Conservation (phyloP, 2,113 vertebrate species). For the Dromaius novaehollandiae region DNA sequence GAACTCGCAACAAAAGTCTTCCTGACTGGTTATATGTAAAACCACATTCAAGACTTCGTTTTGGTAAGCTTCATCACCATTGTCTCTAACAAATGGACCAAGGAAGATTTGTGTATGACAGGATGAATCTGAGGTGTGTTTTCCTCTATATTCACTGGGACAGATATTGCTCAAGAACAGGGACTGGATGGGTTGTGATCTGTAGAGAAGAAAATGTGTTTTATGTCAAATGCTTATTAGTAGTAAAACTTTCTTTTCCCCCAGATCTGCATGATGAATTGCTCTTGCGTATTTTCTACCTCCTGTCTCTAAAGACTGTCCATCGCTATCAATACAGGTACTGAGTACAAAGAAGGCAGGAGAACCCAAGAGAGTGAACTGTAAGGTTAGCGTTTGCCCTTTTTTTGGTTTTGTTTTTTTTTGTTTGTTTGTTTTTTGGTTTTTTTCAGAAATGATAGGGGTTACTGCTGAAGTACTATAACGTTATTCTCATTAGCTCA, state of each 20-base stretch:
- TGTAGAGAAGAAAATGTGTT: not conserved
- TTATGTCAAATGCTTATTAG: not conserved
- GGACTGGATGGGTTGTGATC: not conserved
- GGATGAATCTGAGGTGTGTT: not conserved
- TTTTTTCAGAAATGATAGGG: not conserved
- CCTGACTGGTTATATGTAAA: not conserved
- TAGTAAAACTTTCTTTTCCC: not conserved
- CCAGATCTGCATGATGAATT: not conserved
- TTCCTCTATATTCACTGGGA: not conserved
- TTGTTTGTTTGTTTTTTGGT: no score
- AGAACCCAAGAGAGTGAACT: not conserved
- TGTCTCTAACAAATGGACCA: not conserved
- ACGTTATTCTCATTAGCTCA: not conserved
- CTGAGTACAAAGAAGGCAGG: not conserved
- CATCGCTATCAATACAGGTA: not conserved
- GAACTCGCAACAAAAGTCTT: fast-evolving
- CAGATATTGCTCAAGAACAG: not conserved
- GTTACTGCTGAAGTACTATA: not conserved
- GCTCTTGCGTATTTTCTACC: not conserved
- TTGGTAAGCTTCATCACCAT: not conserved
- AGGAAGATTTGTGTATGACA: not conserved
- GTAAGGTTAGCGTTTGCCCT: fast-evolving
- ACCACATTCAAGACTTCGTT: not conserved
- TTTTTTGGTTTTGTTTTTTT: not conserved
- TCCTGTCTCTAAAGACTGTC: not conserved